These are phyloP conservation scores for Ganaspis brasiliensis DNA, from an alignment of 2,888 invertebrate genomes.

Conservation along the genomic window DNA sequence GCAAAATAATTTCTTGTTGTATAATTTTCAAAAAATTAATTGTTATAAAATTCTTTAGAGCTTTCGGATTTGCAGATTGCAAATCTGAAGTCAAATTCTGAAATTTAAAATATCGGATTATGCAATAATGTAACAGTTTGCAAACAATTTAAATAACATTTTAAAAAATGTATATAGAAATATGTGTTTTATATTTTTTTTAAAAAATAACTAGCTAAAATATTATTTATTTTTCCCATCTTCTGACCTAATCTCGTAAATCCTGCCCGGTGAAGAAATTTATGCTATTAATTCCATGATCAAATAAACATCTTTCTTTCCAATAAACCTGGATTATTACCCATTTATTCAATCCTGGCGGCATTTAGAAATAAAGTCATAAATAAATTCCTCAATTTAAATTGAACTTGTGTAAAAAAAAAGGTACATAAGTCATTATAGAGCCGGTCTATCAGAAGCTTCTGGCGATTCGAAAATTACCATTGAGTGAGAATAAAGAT, in stretches of 20 bases:
- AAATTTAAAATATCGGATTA: too few species aligned
- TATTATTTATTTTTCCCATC: neutral
- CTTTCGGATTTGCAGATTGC: too few species aligned
- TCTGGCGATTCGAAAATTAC: slow-evolving; percentile 19
- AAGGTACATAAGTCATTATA: slow-evolving; percentile 17
- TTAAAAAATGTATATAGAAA: too few species aligned
- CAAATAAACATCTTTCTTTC: neutral
- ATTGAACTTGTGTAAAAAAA: neutral
- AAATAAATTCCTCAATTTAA: slow-evolving; percentile 13
- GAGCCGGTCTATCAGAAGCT: slow-evolving; percentile 10
- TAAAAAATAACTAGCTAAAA: too few species aligned
- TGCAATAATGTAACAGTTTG: too few species aligned
- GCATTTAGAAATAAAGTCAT: slow-evolving; percentile 16
- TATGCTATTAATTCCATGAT: neutral
- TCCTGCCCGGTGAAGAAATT: neutral
- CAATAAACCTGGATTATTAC: neutral
- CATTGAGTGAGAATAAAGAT: neutral
- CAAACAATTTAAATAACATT: too few species aligned
- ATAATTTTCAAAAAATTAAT: too few species aligned
- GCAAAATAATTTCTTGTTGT: too few species aligned
- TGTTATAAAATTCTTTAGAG: too few species aligned
- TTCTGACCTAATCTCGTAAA: neutral
- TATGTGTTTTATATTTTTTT: too few species aligned
- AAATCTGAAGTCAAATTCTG: too few species aligned
- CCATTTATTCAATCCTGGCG: neutral